phyloP scores from a whole-genome alignment of 2,113 vertebrate species.

The Oreochromis spilurus region DNA sequence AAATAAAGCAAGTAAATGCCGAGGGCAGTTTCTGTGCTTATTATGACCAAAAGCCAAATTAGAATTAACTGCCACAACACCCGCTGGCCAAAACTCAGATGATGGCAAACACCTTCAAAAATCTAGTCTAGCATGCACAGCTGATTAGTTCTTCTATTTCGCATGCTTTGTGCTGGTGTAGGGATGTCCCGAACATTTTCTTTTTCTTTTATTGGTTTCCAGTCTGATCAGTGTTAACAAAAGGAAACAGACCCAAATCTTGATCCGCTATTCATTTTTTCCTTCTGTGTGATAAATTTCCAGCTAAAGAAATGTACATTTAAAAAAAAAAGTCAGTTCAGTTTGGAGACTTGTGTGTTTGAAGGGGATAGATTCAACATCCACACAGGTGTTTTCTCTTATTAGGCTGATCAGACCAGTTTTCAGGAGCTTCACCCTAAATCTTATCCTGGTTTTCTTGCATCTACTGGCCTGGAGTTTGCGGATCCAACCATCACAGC shows the following conservation, averaged over 20 bases:
- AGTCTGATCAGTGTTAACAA: not conserved
- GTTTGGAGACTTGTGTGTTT: not conserved
- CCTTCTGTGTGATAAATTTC: rapidly evolving
- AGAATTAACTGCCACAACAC: not conserved
- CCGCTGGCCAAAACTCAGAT: not conserved
- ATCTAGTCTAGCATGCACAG: slow-evolving; percentile 40
- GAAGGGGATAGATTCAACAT: not conserved
- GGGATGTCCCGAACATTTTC: slow-evolving; percentile 22
- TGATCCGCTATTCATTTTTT: slow-evolving; percentile 9
- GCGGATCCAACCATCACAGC: not conserved
- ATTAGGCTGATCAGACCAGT: not conserved
- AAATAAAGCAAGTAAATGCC: slow-evolving; percentile 17
- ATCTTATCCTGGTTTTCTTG: not conserved
- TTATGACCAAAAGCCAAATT: slow-evolving; percentile 5
- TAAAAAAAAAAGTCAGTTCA: not conserved
- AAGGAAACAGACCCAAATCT: not conserved
- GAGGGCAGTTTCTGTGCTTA: not conserved
- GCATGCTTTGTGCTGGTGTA: slow-evolving; percentile 36
- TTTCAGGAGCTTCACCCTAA: not conserved
- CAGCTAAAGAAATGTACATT: not conserved
- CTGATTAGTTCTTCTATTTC: slow-evolving; percentile 26
- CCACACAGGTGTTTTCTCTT: not conserved
- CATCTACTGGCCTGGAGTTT: not conserved
- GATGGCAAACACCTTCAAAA: slow-evolving; percentile 6
- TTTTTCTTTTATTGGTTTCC: not conserved